These are phyloP conservation scores for Hypsopygia costalis DNA, from an alignment of 2,888 invertebrate species.

Conservation along the genomic window DNA sequence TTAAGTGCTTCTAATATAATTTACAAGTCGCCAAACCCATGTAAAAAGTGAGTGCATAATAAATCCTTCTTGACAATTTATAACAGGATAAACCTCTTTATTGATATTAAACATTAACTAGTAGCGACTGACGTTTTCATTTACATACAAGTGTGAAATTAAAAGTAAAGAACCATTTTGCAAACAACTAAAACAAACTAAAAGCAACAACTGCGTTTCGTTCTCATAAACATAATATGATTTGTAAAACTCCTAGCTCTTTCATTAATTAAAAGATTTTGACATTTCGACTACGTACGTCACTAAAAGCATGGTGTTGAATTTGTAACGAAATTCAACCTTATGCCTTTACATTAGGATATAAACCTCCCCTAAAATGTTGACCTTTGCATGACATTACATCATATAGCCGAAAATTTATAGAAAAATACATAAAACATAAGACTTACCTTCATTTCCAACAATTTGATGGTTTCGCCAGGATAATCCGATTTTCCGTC, in stretches of 20 bases:
- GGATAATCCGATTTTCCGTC: slow-evolving; percentile 41
- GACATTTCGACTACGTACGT: slow-evolving; percentile 1
- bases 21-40: too few species aligned
- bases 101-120: slow-evolving; percentile 1
- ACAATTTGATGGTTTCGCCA: slow-evolving; percentile 57
- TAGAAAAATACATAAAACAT: slow-evolving; percentile 18
- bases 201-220: too few species aligned
- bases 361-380: slow-evolving; percentile 23
- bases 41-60: too few species aligned
- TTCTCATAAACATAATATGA: too few species aligned
- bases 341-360: slow-evolving; percentile 18
- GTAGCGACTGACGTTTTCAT: background rate
- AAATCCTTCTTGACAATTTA: background rate
- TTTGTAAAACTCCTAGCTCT: background rate
- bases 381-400: slow-evolving; percentile 65
- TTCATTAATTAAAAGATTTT: background rate
- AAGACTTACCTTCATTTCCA: slow-evolving; percentile 64
- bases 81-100: slow-evolving; percentile 7
- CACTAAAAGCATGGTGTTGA: slow-evolving; percentile 1
- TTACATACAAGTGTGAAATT: too few species aligned
- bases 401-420: slow-evolving; percentile 21
- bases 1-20: too few species aligned
- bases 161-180: too few species aligned
- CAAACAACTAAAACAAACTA: too few species aligned
- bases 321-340: slow-evolving; percentile 24